These are phyloP conservation scores for Ramphastos sulfuratus DNA, from an alignment of 2,113 vertebrate species.

Conservation along the genomic window DNA sequence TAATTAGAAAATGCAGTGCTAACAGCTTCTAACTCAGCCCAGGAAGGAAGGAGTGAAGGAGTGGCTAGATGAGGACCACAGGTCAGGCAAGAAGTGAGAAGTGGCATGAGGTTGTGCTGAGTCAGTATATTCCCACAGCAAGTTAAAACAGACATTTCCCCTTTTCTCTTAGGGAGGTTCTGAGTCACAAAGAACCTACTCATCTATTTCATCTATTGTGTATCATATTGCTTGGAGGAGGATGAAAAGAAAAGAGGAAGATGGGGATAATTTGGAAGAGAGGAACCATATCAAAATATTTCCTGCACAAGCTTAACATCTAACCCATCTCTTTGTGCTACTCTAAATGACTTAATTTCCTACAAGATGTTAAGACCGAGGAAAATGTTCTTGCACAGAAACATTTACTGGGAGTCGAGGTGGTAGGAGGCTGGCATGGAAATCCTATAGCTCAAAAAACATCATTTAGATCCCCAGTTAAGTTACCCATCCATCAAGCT, in stretches of 20 bases:
- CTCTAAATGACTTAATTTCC: slow-evolving; percentile 19
- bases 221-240: slow-evolving; percentile 51
- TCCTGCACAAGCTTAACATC: slow-evolving; percentile 34
- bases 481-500: neutral
- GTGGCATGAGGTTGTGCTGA: neutral
- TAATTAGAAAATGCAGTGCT: neutral
- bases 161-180: slow-evolving; percentile 15
- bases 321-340: slow-evolving; percentile 29
- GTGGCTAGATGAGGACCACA: neutral
- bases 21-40: neutral
- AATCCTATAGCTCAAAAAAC: neutral
- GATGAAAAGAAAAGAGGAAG: slow-evolving; percentile 44
- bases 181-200: slow-evolving; percentile 66
- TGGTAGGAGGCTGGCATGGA: neutral
- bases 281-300: slow-evolving; percentile 60
- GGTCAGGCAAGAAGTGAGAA: neutral
- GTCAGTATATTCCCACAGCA: neutral
- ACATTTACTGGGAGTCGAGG: neutral
- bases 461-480: neutral
- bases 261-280: slow-evolving; percentile 52
- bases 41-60: neutral
- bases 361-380: neutral
- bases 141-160: slow-evolving; percentile 21
- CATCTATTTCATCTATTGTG: slow-evolving; percentile 44
- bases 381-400: neutral